phyloP scores from a whole-genome alignment of 2,113 vertebrate species.

The Neopipo cinnamomea region DNA sequence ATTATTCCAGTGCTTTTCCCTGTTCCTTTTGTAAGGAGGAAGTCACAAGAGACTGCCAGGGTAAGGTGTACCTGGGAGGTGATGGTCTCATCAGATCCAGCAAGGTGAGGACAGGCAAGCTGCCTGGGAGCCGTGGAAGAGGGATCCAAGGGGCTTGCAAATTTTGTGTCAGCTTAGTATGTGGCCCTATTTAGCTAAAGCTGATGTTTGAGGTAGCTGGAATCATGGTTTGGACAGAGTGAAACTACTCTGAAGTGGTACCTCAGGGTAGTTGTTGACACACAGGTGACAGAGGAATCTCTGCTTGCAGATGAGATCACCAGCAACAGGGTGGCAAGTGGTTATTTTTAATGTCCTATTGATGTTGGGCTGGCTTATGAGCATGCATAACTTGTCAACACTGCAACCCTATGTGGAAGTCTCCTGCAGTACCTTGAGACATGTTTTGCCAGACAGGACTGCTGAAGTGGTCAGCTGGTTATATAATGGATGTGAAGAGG shows the following conservation, averaged over 20 bases:
- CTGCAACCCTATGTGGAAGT: not conserved
- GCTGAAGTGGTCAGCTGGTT: not conserved
- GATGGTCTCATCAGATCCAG: not conserved
- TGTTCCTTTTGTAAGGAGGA: not conserved
- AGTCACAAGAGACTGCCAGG: not conserved
- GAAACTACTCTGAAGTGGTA: not conserved
- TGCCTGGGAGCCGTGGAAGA: not conserved
- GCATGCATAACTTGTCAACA: not conserved
- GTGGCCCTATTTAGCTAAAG: not conserved
- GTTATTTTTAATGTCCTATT: not conserved
- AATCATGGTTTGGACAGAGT: not conserved
- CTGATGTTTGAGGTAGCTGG: not conserved
- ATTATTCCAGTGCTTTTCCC: not conserved
- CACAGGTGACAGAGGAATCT: not conserved
- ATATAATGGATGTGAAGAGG: not conserved
- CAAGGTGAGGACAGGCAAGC: not conserved
- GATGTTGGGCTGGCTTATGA: not conserved
- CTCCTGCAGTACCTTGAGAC: not conserved
- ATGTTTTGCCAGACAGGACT: not conserved
- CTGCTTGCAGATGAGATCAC: not conserved
- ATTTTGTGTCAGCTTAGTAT: not conserved
- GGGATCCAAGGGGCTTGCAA: not conserved
- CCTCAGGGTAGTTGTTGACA: not conserved
- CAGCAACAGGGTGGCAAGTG: not conserved
- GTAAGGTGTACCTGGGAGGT: not conserved